Evolutionary conservation across 2,797 vertebrate species (phyloP), one percentile per base, ranked within the genome.

Genomic region (Typhlichthys subterraneus): DNA sequence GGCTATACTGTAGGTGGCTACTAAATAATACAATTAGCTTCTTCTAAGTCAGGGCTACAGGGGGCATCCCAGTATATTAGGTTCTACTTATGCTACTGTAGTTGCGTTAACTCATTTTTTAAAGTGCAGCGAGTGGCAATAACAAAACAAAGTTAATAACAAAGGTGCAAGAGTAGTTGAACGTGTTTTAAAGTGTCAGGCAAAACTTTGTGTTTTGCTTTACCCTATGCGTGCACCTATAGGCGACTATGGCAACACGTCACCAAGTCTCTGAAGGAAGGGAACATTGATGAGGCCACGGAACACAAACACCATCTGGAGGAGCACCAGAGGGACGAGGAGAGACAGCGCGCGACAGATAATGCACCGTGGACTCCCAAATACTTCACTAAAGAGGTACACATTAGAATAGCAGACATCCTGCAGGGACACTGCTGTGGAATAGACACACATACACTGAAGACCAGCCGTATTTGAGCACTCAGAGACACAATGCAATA

Each of bases 201-300:
- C 45, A n/a, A 11, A 33, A 47, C n/a, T 17, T 13, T 58, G 47
- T 45, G 31, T 59, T 4, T 4, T 61, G 42, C 52, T 38, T 45
- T 7, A 13, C 1, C 45, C 5, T 63, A 48, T 14, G 0, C 12
- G 3, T 38, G 1, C 19, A 17, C 17, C 14, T 42, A 45, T 69
- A 98, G 97, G 85, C 90, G 87, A 72, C 83, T 98, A 13, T 99
- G 97, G 96, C 92, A 93, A 53, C 92, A 95, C 0, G 96, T 98
- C 76, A 98, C 96, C 71, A 91, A 12, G 19, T 91, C 93, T 0
- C 88, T 99, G 83, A 94, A 93, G 69, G 92, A 94, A 10, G 94
- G 94, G 0, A 94, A 97, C 81, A 94, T 97, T 0, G 95, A 94
- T 0, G 83, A 89, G 0, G 96, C 97, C 54, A 96, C 96, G 0